phyloP scores from a whole-genome alignment of 2,113 vertebrate species.

The Eleginops maclovinus region DNA sequence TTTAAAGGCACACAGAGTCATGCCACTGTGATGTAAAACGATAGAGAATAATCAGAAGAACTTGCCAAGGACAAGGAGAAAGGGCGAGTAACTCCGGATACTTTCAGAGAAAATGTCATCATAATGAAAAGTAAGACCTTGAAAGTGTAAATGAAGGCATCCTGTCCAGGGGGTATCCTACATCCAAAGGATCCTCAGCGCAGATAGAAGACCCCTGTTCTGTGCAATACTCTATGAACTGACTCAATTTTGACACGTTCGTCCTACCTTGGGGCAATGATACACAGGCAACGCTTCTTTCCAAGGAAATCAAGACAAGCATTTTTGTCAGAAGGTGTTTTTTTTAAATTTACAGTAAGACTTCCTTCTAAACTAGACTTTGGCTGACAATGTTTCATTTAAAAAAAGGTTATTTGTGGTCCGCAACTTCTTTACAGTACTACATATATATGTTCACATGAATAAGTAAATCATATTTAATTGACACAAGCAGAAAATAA shows the following conservation, averaged over 20 bases:
- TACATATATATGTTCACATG: no score
- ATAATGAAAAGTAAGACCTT: constrained; percentile 41
- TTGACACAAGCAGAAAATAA: no score
- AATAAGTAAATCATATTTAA: no score
- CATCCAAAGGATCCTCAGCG: constrained; percentile 40
- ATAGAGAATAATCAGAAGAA: neutral
- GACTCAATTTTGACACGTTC: constrained; percentile 34
- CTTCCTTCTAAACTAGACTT: neutral
- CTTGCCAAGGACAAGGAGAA: constrained; percentile 16
- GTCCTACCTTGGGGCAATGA: constrained; percentile 54
- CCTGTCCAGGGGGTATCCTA: constrained; percentile 26
- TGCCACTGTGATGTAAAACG: neutral
- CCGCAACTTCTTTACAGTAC: no score
- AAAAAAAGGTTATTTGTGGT: no score
- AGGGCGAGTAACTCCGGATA: constrained; percentile 5
- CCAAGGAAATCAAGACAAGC: neutral
- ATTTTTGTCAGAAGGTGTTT: constrained; percentile 6
- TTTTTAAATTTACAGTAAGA: neutral
- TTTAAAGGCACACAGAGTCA: constrained; percentile 1
- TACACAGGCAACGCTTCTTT: constrained; percentile 5
- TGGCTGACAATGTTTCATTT: no score
- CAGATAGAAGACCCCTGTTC: constrained; percentile 29
- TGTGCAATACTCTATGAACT: neutral
- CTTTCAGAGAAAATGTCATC: constrained; percentile 32
- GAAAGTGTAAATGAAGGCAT: constrained; percentile 20